phyloP scores from a whole-genome alignment of 2,113 vertebrate species.

The Tyrannus savana region DNA sequence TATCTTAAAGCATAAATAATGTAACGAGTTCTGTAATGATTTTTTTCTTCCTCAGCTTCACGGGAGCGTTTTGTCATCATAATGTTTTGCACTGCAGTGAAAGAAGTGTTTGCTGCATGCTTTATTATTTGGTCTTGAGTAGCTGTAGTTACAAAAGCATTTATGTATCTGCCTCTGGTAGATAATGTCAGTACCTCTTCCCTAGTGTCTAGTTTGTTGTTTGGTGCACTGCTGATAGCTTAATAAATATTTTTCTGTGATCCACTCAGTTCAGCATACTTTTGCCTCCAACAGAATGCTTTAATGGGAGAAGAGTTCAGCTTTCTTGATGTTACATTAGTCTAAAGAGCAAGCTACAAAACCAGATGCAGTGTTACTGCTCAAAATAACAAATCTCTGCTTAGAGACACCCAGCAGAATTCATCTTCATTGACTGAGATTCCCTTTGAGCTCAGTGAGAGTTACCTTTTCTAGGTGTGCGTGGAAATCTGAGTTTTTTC shows the following conservation, averaged over 20 bases:
- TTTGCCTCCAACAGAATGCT: neutral
- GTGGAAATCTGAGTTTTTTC: neutral
- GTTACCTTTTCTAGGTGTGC: neutral
- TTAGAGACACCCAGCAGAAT: neutral
- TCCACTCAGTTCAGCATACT: neutral
- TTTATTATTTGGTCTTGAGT: neutral
- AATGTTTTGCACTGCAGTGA: neutral
- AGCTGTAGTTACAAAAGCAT: neutral
- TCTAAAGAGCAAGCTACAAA: neutral
- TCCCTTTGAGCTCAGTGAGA: conserved; percentile 1
- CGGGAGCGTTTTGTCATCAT: neutral
- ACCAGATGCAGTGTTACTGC: neutral
- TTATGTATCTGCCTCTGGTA: neutral
- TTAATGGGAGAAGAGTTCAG: neutral
- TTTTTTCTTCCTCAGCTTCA: neutral
- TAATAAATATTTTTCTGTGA: neutral
- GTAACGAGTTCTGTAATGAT: neutral
- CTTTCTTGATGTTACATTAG: neutral
- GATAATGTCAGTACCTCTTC: neutral
- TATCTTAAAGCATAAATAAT: neutral
- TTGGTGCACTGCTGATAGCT: neutral
- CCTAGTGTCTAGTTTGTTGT: neutral
- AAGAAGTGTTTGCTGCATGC: neutral
- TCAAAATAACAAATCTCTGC: neutral
- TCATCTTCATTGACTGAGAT: neutral